Base-by-base conservation (phyloP, 2,797 vertebrate species). In the Acestrorhynchus altus region DNA sequence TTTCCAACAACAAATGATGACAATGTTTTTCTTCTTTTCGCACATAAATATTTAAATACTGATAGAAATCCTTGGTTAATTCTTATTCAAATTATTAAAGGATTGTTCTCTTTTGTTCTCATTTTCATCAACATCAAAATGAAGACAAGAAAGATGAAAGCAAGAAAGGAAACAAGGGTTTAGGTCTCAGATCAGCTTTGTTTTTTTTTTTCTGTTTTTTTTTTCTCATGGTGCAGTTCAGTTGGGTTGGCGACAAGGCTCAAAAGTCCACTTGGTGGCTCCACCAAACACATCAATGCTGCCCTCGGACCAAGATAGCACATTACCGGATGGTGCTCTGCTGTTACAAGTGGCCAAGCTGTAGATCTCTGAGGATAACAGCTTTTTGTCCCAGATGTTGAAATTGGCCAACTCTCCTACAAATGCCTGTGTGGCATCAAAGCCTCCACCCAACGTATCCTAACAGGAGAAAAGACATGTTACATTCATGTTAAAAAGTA, bases 181-280 rank as follows among this genome's bases (percentile, higher is more conserved):
- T 35, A 6, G 90, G 88, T 75, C 73, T 78, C 40, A 76, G 86
- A 82, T 86, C 87, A 86, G 87, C 83, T 80, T 39, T 75, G 60
- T 83, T 72, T 63, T 71, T 44, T 28, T 15, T 18, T 15, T 16
- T 51, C 24, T 49, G 20, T 15, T 56, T 44, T 4, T 64, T 66
- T 75, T 57, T 77, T 74, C 8, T 20, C n/a, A 22, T 66, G 74
- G 51, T 78, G 76, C 81, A 81, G 87, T 85, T 90, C 94, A 98
- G 95, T 97, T 98, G 94, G 94, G 91, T 84, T 96, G 96, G 83
- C 95, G 96, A 60, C 97, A 98, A 65, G 96, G 95, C 89, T 98
- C 97, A 18, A 98, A 98, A 87, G 95, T 96, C 96, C 96, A 97
- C 90, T 97, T 98, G 88, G 95, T 96, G 40, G 96, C 95, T 20